Evolutionary conservation across 2,888 invertebrate species (phyloP).

Genomic region (Andrena fulva): DNA sequence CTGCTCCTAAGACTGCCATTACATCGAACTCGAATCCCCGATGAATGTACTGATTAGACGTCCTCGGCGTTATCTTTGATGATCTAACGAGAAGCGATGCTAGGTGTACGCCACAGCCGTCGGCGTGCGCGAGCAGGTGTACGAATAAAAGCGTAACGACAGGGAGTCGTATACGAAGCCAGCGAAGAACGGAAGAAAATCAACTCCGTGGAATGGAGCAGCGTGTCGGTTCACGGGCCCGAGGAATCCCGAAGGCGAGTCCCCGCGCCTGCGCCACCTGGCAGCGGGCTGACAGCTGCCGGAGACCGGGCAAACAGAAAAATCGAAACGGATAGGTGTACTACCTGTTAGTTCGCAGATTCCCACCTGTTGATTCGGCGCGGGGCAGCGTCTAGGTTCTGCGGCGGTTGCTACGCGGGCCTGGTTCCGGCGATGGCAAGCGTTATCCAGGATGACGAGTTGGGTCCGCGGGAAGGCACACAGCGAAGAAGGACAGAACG

Average conservation of each 20-base stretch:
- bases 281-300: conserved; percentile 57
- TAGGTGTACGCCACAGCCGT: not conserved
- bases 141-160: conserved; percentile 17
- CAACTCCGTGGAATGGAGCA: not conserved
- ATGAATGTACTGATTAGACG: too few relatives aligned
- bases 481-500: conserved; percentile 12
- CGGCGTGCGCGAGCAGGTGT: conserved; percentile 48
- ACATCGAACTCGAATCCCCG: too few relatives aligned
- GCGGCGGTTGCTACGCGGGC: conserved; percentile 65
- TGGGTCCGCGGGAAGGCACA: conserved; percentile 31
- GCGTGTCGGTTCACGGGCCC: conserved; percentile 15
- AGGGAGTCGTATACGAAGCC: not conserved
- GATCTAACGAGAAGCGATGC: not conserved
- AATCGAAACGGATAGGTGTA: conserved; percentile 61
- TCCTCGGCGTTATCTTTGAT: not conserved
- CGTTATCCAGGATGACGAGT: conserved; percentile 61
- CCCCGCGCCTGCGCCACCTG: conserved; percentile 22
- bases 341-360: conserved; percentile 78
- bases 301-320: conserved; percentile 19
- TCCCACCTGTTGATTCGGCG: conserved; percentile 82
- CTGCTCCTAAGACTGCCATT: too few relatives aligned
- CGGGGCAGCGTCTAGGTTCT: conserved; percentile 50
- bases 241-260: conserved; percentile 25
- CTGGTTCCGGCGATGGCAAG: conserved; percentile 12
- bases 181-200: conserved; percentile 11